Evolutionary conservation across 2,113 vertebrate genomes (phyloP).

Genomic region (Cyanoderma ruficeps): DNA sequence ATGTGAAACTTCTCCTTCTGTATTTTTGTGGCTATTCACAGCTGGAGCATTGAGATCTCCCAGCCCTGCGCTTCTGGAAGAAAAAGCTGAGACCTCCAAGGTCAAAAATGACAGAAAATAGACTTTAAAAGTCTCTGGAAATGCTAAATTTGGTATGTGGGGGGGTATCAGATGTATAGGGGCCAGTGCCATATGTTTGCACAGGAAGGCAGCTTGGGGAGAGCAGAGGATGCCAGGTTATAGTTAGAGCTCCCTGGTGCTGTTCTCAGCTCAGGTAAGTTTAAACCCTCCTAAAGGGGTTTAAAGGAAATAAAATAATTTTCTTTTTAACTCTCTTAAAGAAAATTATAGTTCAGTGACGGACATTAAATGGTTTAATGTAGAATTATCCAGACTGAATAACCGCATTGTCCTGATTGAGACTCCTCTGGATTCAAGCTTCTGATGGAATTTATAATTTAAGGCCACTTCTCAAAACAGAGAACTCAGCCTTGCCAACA

Average conservation of each 20-base stretch:
- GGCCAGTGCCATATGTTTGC: not conserved
- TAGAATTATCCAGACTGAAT: not conserved
- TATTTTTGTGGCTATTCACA: not conserved
- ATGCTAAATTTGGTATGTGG: not conserved
- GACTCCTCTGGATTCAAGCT: not conserved
- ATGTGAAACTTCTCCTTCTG: not conserved
- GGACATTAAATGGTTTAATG: not conserved
- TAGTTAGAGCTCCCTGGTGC: not conserved
- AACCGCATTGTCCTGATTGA: not conserved
- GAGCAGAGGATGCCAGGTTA: not conserved
- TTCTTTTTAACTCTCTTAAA: not conserved
- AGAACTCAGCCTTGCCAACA: not conserved
- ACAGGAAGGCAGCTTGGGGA: slow-evolving; percentile 5
- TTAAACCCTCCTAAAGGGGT: not conserved
- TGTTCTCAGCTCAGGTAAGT: not conserved
- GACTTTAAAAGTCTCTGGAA: not conserved
- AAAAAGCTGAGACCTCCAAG: not conserved
- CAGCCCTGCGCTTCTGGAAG: not conserved
- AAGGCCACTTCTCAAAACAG: not conserved
- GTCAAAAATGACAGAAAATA: not conserved
- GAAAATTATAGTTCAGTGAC: not conserved
- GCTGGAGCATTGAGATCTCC: not conserved
- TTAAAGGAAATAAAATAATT: not conserved
- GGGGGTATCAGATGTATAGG: not conserved
- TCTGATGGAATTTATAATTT: not conserved